phyloP scores from a whole-genome alignment of 1,140 invertebrate species.

The Lucilia cuprina region DNA sequence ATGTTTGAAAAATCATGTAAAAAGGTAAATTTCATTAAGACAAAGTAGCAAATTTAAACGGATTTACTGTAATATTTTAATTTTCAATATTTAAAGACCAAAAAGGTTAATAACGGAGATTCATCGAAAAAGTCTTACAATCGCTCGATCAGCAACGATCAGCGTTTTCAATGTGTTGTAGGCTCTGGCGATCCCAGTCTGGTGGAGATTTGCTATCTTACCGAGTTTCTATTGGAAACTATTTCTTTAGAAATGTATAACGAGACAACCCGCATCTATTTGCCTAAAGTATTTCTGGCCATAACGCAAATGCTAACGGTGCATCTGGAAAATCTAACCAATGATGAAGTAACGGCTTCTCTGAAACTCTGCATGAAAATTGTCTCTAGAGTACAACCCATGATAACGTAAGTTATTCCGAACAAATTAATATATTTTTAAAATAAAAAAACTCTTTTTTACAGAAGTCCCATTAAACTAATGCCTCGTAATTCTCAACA shows the following conservation, averaged over 20 bases:
- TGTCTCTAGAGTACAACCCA: conserved; percentile 77
- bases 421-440: too few relatives aligned
- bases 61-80: not conserved
- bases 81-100: not conserved
- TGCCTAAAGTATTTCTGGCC: conserved; percentile 76
- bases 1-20: conserved; percentile 74
- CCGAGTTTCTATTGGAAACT: conserved; percentile 81
- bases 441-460: not conserved
- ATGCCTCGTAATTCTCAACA: conserved; percentile 39
- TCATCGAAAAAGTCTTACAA: not conserved
- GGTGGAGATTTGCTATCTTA: conserved; percentile 74
- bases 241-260: conserved; percentile 81
- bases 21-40: conserved; percentile 41
- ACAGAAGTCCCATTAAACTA: conserved; percentile 58
- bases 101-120: not conserved
- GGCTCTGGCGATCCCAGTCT: conserved; percentile 70
- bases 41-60: not conserved
- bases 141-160: conserved; percentile 9
- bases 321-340: conserved; percentile 68
- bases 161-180: conserved; percentile 64
- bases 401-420: conserved; percentile 58
- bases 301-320: conserved; percentile 70
- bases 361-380: conserved; percentile 78
- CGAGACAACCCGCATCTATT: conserved; percentile 81
- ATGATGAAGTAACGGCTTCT: conserved; percentile 71